Evolutionary conservation across 2,113 vertebrate genomes (phyloP), one percentile per base, ranked within the genome.

Genomic region (Cariama cristata): DNA sequence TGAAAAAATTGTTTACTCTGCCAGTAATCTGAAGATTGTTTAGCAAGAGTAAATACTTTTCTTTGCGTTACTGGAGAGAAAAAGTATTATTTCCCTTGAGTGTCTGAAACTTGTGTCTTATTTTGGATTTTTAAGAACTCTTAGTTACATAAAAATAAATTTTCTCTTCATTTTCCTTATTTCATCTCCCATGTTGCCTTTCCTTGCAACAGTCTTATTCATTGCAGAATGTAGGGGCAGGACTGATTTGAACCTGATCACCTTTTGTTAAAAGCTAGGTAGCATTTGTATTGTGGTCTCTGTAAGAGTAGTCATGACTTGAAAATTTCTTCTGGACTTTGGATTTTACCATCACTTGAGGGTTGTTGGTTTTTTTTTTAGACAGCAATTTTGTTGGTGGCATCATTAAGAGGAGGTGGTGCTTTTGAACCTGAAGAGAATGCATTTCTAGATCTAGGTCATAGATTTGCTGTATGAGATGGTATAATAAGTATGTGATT

Each of bases 381-480:
- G 83, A 49, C 24, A 79, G 44, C 42, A 67, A 4, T 67, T 91
- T 94, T 91, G 52, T 84, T 97, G 38, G 44, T 96, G 38, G 27
- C 45, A 45, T 93, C 32, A 40, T 74, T 77, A 81, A 89, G 73
- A 93, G 35, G 79, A 88, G 33, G 66, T 95, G 77, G 22, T 62
- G n/a, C 63, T 90, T 83, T 95, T 90, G 96, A 93, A 90, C 33
- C 52, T 69, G 64, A 95, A 63, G 49, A 56, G 84, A 93, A 75
- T 45, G 91, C 9, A 62, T 94, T 96, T 94, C 47, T 93, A 63
- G 71, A 96, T 67, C 52, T 38, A 60, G 80, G 38, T 94, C 88
- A 63, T 33, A 86, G 55, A 60, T 62, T 91, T 52, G 11, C 79
- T 1, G 0, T 77, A 14, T 84, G 47, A 91, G 76, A 20, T 86